phyloP scores from a whole-genome alignment of 2,797 vertebrate species.

The Schizopygopsis pylzovi region DNA sequence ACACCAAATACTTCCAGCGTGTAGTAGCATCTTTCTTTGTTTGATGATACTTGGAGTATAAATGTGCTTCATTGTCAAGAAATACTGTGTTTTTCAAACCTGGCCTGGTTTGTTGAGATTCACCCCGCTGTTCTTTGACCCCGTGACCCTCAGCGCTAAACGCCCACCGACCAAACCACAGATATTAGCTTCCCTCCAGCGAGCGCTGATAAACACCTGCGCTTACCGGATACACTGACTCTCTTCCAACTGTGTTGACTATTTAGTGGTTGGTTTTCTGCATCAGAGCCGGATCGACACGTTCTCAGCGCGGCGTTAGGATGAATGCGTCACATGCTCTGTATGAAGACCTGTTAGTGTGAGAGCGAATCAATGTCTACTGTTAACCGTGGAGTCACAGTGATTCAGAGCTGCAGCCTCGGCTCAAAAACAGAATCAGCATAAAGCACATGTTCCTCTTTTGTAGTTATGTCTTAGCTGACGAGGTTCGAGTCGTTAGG shows the following conservation, averaged over 20 bases:
- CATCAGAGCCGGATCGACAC: background rate
- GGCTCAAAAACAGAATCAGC: background rate
- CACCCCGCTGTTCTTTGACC: background rate
- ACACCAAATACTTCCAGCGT: no score
- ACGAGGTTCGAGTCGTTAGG: background rate
- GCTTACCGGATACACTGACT: background rate
- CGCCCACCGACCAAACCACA: conserved; percentile 1
- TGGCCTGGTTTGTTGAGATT: background rate
- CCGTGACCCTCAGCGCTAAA: background rate
- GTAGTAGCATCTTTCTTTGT: no score
- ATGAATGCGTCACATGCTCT: background rate
- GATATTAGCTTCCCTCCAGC: background rate
- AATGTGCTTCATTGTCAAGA: background rate
- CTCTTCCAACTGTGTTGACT: background rate
- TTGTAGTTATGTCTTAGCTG: background rate
- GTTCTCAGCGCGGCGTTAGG: background rate
- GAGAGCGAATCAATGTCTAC: background rate
- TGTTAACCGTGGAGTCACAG: background rate
- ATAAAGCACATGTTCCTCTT: background rate
- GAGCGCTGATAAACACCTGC: background rate
- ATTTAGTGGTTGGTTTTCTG: background rate
- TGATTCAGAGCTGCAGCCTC: background rate
- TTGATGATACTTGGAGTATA: background rate
- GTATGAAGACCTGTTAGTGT: background rate
- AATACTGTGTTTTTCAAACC: background rate